Base-by-base conservation (phyloP, 2,888 invertebrate species). In the Campoplex capitator region DNA sequence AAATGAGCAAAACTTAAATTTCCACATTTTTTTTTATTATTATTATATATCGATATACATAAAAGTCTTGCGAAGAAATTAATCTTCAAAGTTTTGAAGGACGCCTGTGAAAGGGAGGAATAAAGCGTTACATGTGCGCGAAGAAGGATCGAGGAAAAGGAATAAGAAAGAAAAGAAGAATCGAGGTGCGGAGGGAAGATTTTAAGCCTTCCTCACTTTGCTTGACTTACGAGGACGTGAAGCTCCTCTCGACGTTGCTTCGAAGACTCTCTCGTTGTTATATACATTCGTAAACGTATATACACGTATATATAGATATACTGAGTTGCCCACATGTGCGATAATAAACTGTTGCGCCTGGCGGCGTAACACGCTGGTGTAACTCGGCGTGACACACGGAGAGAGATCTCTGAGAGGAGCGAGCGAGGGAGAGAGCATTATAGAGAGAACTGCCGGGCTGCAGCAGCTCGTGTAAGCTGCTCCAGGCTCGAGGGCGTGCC, bases 271-370 rank as follows among this genome's bases (percentile, higher is more conserved):
- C 42, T 75, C 58, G 16, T 71, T 23, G 28, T 28, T 62, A 62
- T 62, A 62, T 62, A 70, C 73, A 45, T 45, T 9, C 58, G 75
- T 18, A 6, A 38, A 6, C 38, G 38, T 38, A 38, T 38, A 38
- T 38, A 38, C 38, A 6, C 1, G 6, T 38, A 38, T 38, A 38
- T 6, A 6, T 73, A 70, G 65, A 74, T 70, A 79, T 80, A 80
- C 28, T 16, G 76, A 23, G 71, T 54, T 86, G 86, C 87, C 88
- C 89, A 89, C 88, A 89, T 89, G 88, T 87, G 88, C 88, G 88
- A 89, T 89, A 89, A 89, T 89, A 89, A 89, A 89, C 88, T 89
- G 88, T 88, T 88, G 89, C 88, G 87, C 88, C 81, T 85, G 83
- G 88, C 89, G 84, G 89, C 88, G 88, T 89, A 88, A 88, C 89